phyloP scores from a whole-genome alignment of 1,140 invertebrate species.

The Mesaphorura yosii region DNA sequence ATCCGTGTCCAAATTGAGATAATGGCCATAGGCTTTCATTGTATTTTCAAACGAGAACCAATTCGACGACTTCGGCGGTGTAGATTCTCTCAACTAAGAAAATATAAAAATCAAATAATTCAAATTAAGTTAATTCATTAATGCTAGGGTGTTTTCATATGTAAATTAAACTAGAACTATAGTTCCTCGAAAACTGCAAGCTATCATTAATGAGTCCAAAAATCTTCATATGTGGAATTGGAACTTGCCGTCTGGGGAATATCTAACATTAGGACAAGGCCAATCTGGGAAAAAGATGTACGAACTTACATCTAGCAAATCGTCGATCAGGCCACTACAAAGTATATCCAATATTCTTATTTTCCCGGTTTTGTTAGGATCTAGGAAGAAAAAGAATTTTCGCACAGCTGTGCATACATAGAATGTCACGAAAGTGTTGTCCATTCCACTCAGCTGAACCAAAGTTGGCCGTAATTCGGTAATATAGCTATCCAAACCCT shows the following conservation, averaged over 20 bases:
- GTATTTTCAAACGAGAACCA: conserved; percentile 91
- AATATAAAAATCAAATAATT: not conserved
- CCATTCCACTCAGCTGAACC: conserved; percentile 73
- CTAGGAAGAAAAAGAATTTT: conserved; percentile 92
- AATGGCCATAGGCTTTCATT: conserved; percentile 79
- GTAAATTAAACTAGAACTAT: too few relatives aligned
- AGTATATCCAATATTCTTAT: conserved; percentile 85
- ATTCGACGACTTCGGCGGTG: conserved; percentile 70
- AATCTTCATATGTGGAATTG: too few relatives aligned
- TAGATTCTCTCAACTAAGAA: conserved; percentile 65
- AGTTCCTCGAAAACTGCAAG: too few relatives aligned
- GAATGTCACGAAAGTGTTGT: conserved; percentile 88
- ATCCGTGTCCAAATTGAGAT: conserved; percentile 84
- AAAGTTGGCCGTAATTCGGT: conserved; percentile 81
- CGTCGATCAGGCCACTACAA: conserved; percentile 80
- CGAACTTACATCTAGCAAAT: conserved; percentile 64
- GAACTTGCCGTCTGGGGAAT: too few relatives aligned
- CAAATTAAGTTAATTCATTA: not conserved
- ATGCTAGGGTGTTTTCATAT: not conserved
- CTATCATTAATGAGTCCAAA: too few relatives aligned
- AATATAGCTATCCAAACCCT: conserved; percentile 93
- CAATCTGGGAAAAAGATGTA: too few relatives aligned
- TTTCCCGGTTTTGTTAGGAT: conserved; percentile 71
- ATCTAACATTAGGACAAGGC: too few relatives aligned
- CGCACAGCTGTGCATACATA: conserved; percentile 90